Evolutionary conservation across 53 echinoderm and acorn worm species (phyloP).

Genomic region (Luidia sarsii): DNA sequence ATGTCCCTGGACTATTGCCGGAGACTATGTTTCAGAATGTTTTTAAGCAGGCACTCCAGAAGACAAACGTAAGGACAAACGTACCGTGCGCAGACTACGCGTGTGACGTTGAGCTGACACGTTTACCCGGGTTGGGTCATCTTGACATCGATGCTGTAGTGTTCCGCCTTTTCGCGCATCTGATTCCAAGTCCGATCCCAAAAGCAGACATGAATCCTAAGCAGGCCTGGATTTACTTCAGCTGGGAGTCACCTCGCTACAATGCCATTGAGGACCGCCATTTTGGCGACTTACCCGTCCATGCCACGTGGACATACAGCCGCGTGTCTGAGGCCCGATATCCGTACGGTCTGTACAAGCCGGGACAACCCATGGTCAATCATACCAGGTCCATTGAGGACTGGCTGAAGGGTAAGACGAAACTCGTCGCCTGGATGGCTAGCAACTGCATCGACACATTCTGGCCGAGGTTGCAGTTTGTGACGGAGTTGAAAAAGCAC

Average conservation of each 20-base stretch:
- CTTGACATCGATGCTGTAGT: constrained; percentile 12
- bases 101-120: too few species aligned
- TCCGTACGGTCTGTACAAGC: not conserved
- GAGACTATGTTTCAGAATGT: too few species aligned
- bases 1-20: too few species aligned
- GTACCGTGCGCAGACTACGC: too few species aligned
- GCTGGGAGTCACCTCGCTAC: constrained; percentile 12
- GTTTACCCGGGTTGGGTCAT: too few species aligned
- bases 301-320: too few species aligned
- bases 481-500: too few species aligned
- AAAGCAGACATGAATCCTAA: not conserved
- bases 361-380: not conserved
- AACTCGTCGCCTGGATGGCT: too few species aligned
- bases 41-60: too few species aligned
- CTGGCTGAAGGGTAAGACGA: too few species aligned
- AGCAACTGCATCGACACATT: not conserved
- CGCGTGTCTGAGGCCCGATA: not conserved
- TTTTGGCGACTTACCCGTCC: not conserved
- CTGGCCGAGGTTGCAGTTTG: too few species aligned
- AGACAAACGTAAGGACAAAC: too few species aligned
- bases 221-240: constrained; percentile 25
- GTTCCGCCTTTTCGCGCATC: not conserved
- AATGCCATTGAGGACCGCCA: not conserved
- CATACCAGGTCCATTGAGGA: not conserved
- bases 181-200: not conserved